Percentiles rank a stretch among this genome's conserved stretches.
These are phyloP conservation scores for Stegodyphus mimosarum DNA, from an alignment of 1,140 invertebrate genomes.

Conservation along the genomic window DNA sequence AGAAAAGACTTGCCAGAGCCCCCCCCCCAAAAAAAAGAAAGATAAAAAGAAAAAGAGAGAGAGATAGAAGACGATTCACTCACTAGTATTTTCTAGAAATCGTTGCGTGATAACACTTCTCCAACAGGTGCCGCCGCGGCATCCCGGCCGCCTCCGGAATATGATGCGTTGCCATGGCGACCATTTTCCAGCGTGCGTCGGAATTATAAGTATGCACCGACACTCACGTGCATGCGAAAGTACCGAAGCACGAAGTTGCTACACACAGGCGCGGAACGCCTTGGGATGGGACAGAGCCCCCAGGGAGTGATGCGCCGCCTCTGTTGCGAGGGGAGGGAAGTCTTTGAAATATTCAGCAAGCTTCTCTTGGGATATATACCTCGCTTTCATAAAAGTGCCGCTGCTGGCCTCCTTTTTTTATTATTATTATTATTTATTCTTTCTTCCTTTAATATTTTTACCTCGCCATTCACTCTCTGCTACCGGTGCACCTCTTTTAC, in stretches of 20 bases:
- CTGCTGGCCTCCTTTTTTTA: slow-evolving; percentile 34
- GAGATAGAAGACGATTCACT: background rate
- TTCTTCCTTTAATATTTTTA: slow-evolving; percentile 20
- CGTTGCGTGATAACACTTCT: background rate
- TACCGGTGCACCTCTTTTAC: too few relatives aligned
- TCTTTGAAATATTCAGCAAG: slow-evolving; percentile 49
- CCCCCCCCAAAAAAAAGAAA: too few relatives aligned
- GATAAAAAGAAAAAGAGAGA: background rate
- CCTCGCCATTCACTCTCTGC: too few relatives aligned
- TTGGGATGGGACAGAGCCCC: slow-evolving; percentile 5
- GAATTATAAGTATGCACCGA: slow-evolving; percentile 55
- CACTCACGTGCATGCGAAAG: slow-evolving; percentile 45
- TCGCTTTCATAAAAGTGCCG: slow-evolving; percentile 51
- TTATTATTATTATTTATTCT: background rate
- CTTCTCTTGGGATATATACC: slow-evolving; percentile 13
- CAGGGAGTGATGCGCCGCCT: slow-evolving; percentile 20
- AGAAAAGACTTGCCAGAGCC: background rate
- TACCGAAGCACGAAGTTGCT: background rate
- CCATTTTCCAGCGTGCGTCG: slow-evolving; percentile 21
- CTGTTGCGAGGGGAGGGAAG: slow-evolving; percentile 3
- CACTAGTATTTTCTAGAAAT: too few relatives aligned
- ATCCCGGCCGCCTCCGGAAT: background rate
- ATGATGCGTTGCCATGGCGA: slow-evolving; percentile 46
- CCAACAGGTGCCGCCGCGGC: slow-evolving; percentile 36
- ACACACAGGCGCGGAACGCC: background rate